These are phyloP conservation scores for Lithophane socia DNA, from an alignment of 2,888 invertebrate species.

Conservation along the genomic window DNA sequence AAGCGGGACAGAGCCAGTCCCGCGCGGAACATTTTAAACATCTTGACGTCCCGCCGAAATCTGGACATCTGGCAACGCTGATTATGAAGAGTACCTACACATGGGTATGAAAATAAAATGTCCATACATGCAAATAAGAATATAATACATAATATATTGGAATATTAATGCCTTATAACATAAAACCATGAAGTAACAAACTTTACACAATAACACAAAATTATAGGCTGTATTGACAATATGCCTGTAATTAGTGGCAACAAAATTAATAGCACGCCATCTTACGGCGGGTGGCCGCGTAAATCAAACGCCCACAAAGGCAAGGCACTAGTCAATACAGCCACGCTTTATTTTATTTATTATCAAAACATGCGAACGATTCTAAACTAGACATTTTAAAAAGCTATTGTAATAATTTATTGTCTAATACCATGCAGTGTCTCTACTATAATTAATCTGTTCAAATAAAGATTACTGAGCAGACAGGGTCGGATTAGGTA, in stretches of 20 bases:
- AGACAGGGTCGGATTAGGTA: constrained; percentile 28
- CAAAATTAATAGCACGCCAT: constrained; percentile 63
- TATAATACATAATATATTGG: neutral
- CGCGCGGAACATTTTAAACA: neutral
- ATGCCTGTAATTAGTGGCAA: constrained; percentile 58
- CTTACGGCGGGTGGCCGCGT: constrained; percentile 69
- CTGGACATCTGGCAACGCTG: neutral
- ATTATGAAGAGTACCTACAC: too few species aligned
- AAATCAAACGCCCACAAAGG: constrained; percentile 75
- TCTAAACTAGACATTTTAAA: constrained; percentile 55
- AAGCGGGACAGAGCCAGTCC: neutral
- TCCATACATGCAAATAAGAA: neutral
- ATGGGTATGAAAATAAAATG: neutral
- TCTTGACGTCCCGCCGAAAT: neutral
- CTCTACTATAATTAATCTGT: neutral
- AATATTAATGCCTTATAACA: neutral
- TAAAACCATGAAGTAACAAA: constrained; percentile 18
- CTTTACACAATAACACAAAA: constrained; percentile 35
- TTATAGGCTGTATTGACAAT: constrained; percentile 41
- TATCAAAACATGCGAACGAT: constrained; percentile 64
- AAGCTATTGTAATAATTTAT: constrained; percentile 51
- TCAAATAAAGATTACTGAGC: constrained; percentile 8
- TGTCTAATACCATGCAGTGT: constrained; percentile 7
- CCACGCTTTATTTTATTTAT: constrained; percentile 51
- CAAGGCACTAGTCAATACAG: constrained; percentile 47